A percentile compares a stretch with the other conserved stretches of the same genome.
phyloP scores from a whole-genome alignment of 2,888 invertebrate species.

The Dorcus parallelipipedus region DNA sequence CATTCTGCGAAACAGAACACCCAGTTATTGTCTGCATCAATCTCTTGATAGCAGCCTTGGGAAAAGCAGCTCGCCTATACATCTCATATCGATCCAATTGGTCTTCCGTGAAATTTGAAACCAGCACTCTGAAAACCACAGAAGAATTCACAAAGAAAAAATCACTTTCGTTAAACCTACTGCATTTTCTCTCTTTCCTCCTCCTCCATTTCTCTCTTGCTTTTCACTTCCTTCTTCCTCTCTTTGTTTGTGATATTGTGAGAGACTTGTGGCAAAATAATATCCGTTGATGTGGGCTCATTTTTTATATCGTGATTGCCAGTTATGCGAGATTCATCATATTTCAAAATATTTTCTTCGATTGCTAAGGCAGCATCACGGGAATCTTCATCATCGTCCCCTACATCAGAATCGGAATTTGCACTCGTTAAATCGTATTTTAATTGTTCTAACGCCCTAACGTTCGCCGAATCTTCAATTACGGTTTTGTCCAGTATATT shows the following conservation, averaged over 20 bases:
- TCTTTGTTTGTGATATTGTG: slow-evolving; percentile 35
- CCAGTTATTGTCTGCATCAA: slow-evolving; percentile 98
- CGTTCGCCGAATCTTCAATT: slow-evolving; percentile 17
- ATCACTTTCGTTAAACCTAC: slow-evolving; percentile 55
- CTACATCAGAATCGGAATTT: slow-evolving; percentile 42
- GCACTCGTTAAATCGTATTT: slow-evolving; percentile 39
- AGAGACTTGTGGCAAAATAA: slow-evolving; percentile 43
- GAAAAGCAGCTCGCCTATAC: slow-evolving; percentile 95
- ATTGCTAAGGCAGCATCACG: slow-evolving; percentile 35
- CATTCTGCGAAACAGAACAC: slow-evolving; percentile 95
- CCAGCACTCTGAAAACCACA: slow-evolving; percentile 72
- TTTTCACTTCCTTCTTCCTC: slow-evolving; percentile 67
- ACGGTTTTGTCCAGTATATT: slow-evolving; percentile 28
- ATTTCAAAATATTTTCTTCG: slow-evolving; percentile 36
- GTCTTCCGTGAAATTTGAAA: slow-evolving; percentile 98
- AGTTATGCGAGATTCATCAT: slow-evolving; percentile 19
- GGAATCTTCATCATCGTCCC: slow-evolving; percentile 40
- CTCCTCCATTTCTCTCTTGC: slow-evolving; percentile 83
- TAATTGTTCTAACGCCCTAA: slow-evolving; percentile 35
- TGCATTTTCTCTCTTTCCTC: slow-evolving; percentile 96
- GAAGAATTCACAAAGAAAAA: background rate
- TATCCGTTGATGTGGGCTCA: slow-evolving; percentile 24
- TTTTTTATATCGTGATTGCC: slow-evolving; percentile 7
- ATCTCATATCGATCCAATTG: slow-evolving; percentile 98
- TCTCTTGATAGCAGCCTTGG: slow-evolving; percentile 94